Evolutionary conservation across 2,797 vertebrate genomes (phyloP).

Genomic region (Pogonophryne albipinna): DNA sequence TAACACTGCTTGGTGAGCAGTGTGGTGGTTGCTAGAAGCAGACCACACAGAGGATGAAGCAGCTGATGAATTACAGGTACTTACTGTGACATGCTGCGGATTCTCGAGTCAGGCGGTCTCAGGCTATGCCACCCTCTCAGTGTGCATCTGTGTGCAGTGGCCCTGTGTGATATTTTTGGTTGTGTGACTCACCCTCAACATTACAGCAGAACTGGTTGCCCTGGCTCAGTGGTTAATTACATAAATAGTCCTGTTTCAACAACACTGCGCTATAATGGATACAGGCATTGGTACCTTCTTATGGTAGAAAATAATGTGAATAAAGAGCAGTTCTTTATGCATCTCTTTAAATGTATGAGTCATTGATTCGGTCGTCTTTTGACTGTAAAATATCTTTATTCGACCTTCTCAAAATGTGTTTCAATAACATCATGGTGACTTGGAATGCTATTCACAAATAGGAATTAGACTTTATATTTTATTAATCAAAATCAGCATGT

Average conservation of each 20-base stretch:
- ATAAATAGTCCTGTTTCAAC: constrained; percentile 47
- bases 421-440: constrained; percentile 78
- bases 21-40: constrained; percentile 24
- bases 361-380: constrained; percentile 51
- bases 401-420: constrained; percentile 82
- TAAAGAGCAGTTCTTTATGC: neutral
- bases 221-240: constrained; percentile 48
- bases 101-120: constrained; percentile 51
- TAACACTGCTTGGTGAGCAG: constrained; percentile 19
- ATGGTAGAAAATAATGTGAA: constrained; percentile 3
- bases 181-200: constrained; percentile 62
- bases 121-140: constrained; percentile 51
- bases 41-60: constrained; percentile 69
- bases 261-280: constrained; percentile 24
- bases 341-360: neutral
- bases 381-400: constrained; percentile 86
- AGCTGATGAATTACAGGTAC: constrained; percentile 54
- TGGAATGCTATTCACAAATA: constrained; percentile 80
- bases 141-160: constrained; percentile 47
- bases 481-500: constrained; percentile 72
- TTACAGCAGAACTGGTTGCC: constrained; percentile 41
- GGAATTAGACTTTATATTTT: constrained; percentile 70
- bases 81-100: constrained; percentile 54
- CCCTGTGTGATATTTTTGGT: constrained; percentile 63
- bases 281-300: constrained; percentile 14